Conservation (phyloP, 1,140 invertebrate genomes). For the Andricus grossulariae region DNA sequence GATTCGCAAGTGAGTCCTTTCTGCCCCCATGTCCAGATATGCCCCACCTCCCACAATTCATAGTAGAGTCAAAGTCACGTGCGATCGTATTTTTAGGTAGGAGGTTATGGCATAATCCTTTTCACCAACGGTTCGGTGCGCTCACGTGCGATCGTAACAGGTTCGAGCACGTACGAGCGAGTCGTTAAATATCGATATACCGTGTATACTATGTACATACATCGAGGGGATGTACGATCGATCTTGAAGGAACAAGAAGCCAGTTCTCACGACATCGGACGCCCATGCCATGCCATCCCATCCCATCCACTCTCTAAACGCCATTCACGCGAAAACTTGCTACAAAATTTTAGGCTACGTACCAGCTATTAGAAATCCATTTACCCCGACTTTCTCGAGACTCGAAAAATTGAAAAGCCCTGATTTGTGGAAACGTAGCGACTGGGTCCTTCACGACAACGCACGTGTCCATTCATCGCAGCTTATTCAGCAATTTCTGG, state of each 20-base stretch:
- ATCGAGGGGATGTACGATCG: conserved; percentile 46
- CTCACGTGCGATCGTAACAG: conserved; percentile 56
- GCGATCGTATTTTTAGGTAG: conserved; percentile 30
- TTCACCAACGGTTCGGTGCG: conserved; percentile 34
- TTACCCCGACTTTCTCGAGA: neutral
- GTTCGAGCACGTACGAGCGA: conserved; percentile 54
- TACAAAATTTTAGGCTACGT: neutral
- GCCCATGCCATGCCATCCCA: neutral
- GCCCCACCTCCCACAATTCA: conserved; percentile 13
- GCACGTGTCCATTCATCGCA: too few species aligned
- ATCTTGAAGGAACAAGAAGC: conserved; percentile 25
- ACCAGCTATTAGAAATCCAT: neutral
- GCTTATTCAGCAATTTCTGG: too few species aligned
- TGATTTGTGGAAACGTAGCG: too few species aligned
- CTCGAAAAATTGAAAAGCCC: neutral
- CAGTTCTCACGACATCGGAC: conserved; percentile 20
- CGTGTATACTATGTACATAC: conserved; percentile 44
- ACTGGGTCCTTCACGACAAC: too few species aligned
- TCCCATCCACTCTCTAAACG: neutral
- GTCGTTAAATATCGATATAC: conserved; percentile 56
- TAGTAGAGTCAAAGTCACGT: conserved; percentile 3
- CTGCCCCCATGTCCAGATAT: neutral
- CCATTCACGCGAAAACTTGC: neutral
- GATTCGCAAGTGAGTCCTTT: neutral
- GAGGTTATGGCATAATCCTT: conserved; percentile 29